These are phyloP conservation scores for Synanthedon tipuliformis DNA, from an alignment of 2,888 invertebrate species.

Conservation along the genomic window DNA sequence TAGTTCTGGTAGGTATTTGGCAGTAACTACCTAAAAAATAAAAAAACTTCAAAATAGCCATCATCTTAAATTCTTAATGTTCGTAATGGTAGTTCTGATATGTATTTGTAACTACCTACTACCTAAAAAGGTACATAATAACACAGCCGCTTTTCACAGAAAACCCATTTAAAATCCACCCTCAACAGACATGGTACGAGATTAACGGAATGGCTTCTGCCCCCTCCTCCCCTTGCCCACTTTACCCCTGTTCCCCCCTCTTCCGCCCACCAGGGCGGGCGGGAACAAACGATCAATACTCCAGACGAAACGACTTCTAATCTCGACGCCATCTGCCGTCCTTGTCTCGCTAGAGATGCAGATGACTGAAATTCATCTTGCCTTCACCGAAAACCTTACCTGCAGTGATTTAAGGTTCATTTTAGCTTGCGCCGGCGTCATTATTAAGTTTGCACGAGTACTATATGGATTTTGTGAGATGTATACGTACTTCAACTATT, in stretches of 20 bases:
- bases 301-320: constrained; percentile 42
- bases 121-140: too few relatives aligned
- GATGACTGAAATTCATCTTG: constrained; percentile 19
- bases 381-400: neutral
- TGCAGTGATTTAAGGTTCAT: neutral
- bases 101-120: too few relatives aligned
- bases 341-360: constrained; percentile 50
- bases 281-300: constrained; percentile 17
- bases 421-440: neutral
- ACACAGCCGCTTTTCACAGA: constrained; percentile 13
- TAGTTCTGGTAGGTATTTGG: too few relatives aligned
- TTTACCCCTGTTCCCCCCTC: neutral
- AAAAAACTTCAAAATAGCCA: too few relatives aligned
- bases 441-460: neutral
- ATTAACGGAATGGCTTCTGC: constrained; percentile 52
- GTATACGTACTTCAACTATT: neutral
- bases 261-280: constrained; percentile 4
- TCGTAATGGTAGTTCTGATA: too few relatives aligned
- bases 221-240: constrained; percentile 8
- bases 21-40: too few relatives aligned
- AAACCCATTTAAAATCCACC: constrained; percentile 40
- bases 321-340: constrained; percentile 53
- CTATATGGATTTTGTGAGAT: neutral
- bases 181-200: constrained; percentile 43
- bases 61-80: too few relatives aligned